These are phyloP conservation scores for Beris chalybata DNA, from an alignment of 2,888 invertebrate genomes.

Conservation along the genomic window DNA sequence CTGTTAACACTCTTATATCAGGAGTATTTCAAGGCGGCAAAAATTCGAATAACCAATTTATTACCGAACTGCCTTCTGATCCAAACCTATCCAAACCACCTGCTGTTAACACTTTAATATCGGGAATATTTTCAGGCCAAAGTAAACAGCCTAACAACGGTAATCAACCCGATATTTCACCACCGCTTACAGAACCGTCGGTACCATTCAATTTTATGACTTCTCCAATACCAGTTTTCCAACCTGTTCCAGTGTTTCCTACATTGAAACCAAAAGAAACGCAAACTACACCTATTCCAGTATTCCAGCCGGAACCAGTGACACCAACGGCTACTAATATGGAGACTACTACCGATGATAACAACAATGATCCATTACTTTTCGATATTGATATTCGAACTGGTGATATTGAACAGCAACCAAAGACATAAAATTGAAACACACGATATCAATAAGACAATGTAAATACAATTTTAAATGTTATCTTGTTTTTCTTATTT, in stretches of 20 bases:
- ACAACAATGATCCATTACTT: constrained; percentile 7
- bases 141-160: background rate
- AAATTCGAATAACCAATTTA: background rate
- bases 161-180: background rate
- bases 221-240: constrained; percentile 15
- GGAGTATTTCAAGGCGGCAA: constrained; percentile 6
- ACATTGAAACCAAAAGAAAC: background rate
- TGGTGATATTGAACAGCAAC: constrained; percentile 5
- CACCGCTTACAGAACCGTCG: background rate
- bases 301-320: constrained; percentile 12
- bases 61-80: background rate
- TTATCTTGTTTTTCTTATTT: too few relatives aligned
- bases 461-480: too few relatives aligned
- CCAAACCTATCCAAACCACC: background rate
- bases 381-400: constrained; percentile 26
- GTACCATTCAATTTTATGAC: too few relatives aligned
- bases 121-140: background rate
- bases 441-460: too few relatives aligned
- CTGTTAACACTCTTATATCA: background rate
- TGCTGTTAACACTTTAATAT: background rate
- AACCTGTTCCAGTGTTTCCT: background rate
- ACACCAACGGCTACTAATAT: background rate
- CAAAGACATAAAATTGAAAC: constrained; percentile 12
- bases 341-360: background rate
- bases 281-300: constrained; percentile 5